Base-by-base conservation (phyloP, 2,797 vertebrate genomes). In the Melopsittacus undulatus region DNA sequence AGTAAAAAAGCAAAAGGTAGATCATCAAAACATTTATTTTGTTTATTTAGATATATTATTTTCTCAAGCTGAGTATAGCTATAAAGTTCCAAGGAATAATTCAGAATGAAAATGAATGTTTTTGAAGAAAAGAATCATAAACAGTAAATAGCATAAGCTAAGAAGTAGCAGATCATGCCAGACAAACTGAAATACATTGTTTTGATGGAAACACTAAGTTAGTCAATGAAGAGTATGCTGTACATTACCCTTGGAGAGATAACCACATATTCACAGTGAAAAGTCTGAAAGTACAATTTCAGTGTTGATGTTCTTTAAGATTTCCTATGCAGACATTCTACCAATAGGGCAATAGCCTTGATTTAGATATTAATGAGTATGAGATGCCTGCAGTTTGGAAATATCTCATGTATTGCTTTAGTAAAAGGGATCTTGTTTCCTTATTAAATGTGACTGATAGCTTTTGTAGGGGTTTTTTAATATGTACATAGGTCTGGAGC, bases 81-180 rank as follows among this genome's bases (percentile, higher is more conserved):
- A 10, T 59, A 46, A 62, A 63, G 72, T 40, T 46, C 3, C 57
- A 54, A 83, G 32, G 23, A 84, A 24, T 67, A 51, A 77, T 83
- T 89, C n/a, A 68, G 43, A 92, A 85, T 78, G 9, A 54, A 87
- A 69, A 78, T 19, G 6, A 42, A 49, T 42, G 13, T 18, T 73
- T 83, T 78, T 86, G 46, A 77, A 64, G 19, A 79, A 59, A 81
- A 91, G 24, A 66, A 43, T 54, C 3, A 5, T 72, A 7, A 88
- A 11, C 8, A 29, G 12, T 75, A 40, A 81, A 40, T 40, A 76
- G 14, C 16, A 38, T 59, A 51, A 90, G 22, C 23, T 83, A 59
- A 83, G 46, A 78, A 87, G 27, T 27, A 86, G 32, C 42, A 75
- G 48, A 70, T 86, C 22, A 17, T 82, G 32, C 62, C 81, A 77